phyloP scores from a whole-genome alignment of 2,113 vertebrate genomes.

The Donacobius atricapilla region DNA sequence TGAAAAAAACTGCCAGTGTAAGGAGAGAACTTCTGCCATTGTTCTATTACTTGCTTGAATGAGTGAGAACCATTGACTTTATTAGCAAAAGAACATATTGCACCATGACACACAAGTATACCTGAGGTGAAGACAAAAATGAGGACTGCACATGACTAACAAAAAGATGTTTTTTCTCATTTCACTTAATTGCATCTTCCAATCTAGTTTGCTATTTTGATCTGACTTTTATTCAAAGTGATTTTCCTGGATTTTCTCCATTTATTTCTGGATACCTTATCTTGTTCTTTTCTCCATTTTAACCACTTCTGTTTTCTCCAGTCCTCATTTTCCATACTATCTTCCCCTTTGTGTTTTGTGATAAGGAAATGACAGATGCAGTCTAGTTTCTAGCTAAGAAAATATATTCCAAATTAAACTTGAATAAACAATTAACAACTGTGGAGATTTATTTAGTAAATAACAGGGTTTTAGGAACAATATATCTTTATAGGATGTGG shows the following conservation, averaged over 20 bases:
- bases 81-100: neutral
- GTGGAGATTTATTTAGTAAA: neutral
- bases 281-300: neutral
- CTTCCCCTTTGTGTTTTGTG: neutral
- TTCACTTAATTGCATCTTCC: neutral
- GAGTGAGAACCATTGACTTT: neutral
- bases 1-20: neutral
- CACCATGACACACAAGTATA: neutral
- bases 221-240: neutral
- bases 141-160: neutral
- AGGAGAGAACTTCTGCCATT: neutral
- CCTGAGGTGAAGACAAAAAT: neutral
- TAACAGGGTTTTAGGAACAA: neutral
- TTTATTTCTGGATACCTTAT: neutral
- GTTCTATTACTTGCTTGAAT: neutral
- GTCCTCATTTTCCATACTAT: neutral
- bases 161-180: neutral
- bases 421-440: neutral
- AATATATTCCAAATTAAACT: neutral
- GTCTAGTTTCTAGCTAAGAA: neutral
- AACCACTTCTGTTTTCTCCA: neutral
- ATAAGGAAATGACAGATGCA: neutral
- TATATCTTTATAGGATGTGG: neutral
- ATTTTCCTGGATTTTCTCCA: neutral
- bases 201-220: neutral